These are phyloP conservation scores for Diaperis boleti DNA, from an alignment of 2,888 invertebrate species.

Conservation along the genomic window DNA sequence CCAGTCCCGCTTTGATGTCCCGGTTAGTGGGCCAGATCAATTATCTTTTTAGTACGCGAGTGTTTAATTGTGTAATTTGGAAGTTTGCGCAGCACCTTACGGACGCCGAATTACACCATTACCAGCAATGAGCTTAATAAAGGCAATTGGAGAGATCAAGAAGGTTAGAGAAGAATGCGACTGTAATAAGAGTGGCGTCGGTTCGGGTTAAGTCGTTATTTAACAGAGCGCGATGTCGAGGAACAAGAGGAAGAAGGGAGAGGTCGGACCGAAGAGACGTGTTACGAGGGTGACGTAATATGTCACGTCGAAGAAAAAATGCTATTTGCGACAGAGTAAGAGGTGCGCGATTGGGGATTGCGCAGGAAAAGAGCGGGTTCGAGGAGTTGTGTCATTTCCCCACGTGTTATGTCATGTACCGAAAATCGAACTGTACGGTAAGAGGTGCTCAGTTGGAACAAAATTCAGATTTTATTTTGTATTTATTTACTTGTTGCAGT, in stretches of 20 bases:
- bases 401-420: no score
- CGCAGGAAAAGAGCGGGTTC: no score
- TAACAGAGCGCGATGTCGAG: conserved; percentile 43
- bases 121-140: conserved; percentile 57
- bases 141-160: conserved; percentile 61
- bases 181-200: conserved; percentile 63
- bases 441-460: no score
- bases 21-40: conserved; percentile 13
- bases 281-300: conserved; percentile 26
- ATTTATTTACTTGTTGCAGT: no score
- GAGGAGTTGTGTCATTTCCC: no score
- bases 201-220: conserved; percentile 53
- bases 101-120: conserved; percentile 53
- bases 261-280: conserved; percentile 43
- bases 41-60: conserved; percentile 10
- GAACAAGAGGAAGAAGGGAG: conserved; percentile 44
- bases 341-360: conserved; percentile 24
- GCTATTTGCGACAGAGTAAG: conserved; percentile 21
- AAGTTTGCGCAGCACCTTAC: conserved; percentile 50
- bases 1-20: neutral
- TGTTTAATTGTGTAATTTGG: conserved; percentile 27
- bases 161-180: conserved; percentile 61
- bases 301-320: conserved; percentile 25
- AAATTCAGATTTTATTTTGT: no score
- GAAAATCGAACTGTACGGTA: no score